Evolutionary conservation across 2,113 vertebrate genomes (phyloP), one percentile per base, ranked within the genome.

Genomic region (Chloropsis hardwickii): DNA sequence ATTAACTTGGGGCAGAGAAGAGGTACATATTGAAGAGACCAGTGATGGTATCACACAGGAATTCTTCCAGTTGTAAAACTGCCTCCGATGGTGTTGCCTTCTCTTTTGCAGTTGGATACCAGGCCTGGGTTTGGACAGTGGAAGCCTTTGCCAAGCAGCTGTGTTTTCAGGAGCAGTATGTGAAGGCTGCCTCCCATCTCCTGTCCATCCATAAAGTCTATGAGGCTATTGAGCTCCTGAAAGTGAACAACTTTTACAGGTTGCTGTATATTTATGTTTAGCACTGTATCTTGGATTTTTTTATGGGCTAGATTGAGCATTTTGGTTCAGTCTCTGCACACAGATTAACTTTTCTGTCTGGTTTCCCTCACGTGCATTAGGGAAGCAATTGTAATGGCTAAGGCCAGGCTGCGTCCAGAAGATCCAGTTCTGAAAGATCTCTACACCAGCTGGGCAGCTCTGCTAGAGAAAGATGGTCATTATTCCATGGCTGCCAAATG

Each of bases 161-260:
- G 81, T 99, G 99, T 92, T 98, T 99, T 71, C 99, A 99, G 97
- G 99, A 99, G 91, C 99, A 99, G 15, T 98, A 98, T 31, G 98
- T 99, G 94, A 99, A 99, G 95, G 99, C 99, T 9, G 99, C 99
- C 13, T 99, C 99, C 7, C 98, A 99, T 88, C 99, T 99, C 47
- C 98, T 99, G 44, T 99, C 99, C 48, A 91, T 99, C 94, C 98
- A 99, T 94, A 98, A 98, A 87, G 97, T 99, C 25, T 98, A 99
- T 4, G 98, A 99, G 83, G 99, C 99, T 51, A 84, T 99, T 0
- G 97, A 98, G 35, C 98, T 99, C 72, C 98, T 99, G 91, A 98
- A 97, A 86, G 97, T 98, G 2, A 98, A 99, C 94, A 98, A 98
- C 57, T 98, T 99, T n/a, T 99, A 98, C 98, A 99, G 99, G 99